phyloP scores from a whole-genome alignment of 2,797 vertebrate species.

The Poeciliopsis presidionis region DNA sequence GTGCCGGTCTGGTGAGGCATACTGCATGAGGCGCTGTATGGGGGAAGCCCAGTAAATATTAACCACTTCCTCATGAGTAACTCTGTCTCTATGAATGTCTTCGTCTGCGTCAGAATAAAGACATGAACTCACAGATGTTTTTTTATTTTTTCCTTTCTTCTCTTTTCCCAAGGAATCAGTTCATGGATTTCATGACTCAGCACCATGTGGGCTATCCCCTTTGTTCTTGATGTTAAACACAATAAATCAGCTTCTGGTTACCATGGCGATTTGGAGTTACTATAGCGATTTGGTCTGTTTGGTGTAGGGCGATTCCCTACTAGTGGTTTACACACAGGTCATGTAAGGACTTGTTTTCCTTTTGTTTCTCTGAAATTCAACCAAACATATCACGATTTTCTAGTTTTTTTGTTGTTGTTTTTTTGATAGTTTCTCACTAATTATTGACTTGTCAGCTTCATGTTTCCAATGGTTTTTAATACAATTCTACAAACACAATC shows the following conservation, averaged over 20 bases:
- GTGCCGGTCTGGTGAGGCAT: slow-evolving; percentile 62
- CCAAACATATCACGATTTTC: not conserved
- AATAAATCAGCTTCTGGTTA: slow-evolving; percentile 9
- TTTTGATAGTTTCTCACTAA: not conserved
- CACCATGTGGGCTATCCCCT: not conserved
- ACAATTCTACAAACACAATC: not conserved
- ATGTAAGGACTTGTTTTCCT: not conserved
- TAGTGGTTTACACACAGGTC: not conserved
- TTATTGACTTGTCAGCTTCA: not conserved
- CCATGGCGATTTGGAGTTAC: slow-evolving; percentile 4
- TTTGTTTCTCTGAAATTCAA: not conserved
- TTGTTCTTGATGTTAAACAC: not conserved
- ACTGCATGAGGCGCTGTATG: slow-evolving; percentile 1
- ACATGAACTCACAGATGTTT: not conserved
- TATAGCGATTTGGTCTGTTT: not conserved
- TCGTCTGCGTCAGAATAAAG: slow-evolving; percentile 39
- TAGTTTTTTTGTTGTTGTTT: not conserved
- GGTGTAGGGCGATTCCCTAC: not conserved
- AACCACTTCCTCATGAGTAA: slow-evolving; percentile 62
- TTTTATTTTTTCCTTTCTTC: not conserved
- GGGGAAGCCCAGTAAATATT: slow-evolving; percentile 55
- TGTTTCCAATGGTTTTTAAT: not conserved
- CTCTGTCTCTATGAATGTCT: slow-evolving; percentile 27
- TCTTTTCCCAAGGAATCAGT: not conserved
- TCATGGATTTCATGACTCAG: slow-evolving; percentile 36